Conservation (phyloP, 2,797 vertebrate genomes). For the Chloroceryle amazona region DNA sequence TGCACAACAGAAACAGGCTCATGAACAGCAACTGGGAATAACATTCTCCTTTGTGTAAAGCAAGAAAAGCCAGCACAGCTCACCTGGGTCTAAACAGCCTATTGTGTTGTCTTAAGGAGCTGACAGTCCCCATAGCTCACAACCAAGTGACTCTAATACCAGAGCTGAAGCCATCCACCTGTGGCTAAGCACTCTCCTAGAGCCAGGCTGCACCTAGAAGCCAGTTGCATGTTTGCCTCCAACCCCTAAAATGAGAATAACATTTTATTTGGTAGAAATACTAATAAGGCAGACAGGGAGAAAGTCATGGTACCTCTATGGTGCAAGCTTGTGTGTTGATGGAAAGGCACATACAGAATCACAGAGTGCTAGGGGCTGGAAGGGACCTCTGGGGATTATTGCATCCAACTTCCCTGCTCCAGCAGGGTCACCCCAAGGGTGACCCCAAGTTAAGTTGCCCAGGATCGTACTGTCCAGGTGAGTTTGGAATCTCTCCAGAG, state of each 20-base stretch:
- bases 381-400: neutral
- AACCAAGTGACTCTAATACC: neutral
- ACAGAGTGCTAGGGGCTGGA: neutral
- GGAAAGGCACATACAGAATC: neutral
- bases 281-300: neutral
- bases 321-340: neutral
- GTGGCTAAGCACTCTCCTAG: neutral
- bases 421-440: neutral
- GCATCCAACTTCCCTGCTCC: neutral
- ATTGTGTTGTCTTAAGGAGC: neutral
- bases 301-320: accelerated
- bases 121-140: neutral
- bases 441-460: neutral
- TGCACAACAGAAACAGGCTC: neutral
- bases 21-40: neutral
- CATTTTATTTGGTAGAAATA: neutral
- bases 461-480: neutral
- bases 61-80: neutral
- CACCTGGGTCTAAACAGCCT: neutral
- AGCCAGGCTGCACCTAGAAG: neutral
- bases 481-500: neutral
- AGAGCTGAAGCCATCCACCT: neutral
- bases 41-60: neutral
- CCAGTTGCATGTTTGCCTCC: neutral
- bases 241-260: neutral